These are phyloP conservation scores for Leptopilina syphax DNA, from an alignment of 2,888 invertebrate genomes.

Conservation along the genomic window DNA sequence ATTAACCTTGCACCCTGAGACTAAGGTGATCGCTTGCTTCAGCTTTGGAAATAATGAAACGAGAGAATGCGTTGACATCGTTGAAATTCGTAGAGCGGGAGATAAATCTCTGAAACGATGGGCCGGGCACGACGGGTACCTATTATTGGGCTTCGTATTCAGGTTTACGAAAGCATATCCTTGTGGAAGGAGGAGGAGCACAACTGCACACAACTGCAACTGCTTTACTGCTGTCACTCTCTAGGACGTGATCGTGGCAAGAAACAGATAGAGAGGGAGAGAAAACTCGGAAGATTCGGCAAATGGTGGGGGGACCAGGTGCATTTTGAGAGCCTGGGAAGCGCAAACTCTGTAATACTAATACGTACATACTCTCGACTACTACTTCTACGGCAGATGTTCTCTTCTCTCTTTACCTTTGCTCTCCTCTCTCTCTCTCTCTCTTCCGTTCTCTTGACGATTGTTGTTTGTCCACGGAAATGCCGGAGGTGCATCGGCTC, in stretches of 20 bases:
- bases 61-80: conserved; percentile 47
- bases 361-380: conserved; percentile 49
- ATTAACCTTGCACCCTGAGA: conserved; percentile 3
- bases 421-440: conserved; percentile 33
- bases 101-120: conserved; percentile 40
- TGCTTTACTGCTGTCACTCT: conserved; percentile 35
- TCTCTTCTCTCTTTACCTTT: conserved; percentile 44
- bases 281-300: conserved; percentile 30
- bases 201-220: conserved; percentile 59
- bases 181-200: conserved; percentile 60
- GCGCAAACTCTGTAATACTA: conserved; percentile 68
- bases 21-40: background rate
- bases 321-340: conserved; percentile 75
- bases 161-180: conserved; percentile 72
- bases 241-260: conserved; percentile 46
- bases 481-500: conserved; percentile 57
- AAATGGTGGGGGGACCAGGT: conserved; percentile 69
- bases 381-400: conserved; percentile 55
- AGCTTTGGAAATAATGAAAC: conserved; percentile 31
- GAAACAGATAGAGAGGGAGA: conserved; percentile 49
- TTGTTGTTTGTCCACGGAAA: conserved; percentile 60
- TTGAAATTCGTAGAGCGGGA: conserved; percentile 45
- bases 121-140: conserved; percentile 63
- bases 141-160: conserved; percentile 65
- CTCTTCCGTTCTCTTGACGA: conserved; percentile 48